phyloP scores from a whole-genome alignment of 2,113 vertebrate genomes.

The Trichechus manatus region DNA sequence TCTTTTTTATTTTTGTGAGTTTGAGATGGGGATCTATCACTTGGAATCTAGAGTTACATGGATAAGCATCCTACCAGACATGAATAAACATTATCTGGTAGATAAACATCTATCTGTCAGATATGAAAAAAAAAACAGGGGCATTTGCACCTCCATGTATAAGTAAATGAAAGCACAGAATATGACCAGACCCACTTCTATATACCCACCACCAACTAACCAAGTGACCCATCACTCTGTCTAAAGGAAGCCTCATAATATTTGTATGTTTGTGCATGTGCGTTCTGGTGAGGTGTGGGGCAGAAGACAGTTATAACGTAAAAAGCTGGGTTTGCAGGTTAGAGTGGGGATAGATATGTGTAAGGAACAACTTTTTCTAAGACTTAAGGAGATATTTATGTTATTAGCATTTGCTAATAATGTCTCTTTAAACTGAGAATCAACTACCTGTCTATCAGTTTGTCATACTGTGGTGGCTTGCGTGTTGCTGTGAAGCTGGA shows the following conservation, averaged over 20 bases:
- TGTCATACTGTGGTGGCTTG: too few species aligned
- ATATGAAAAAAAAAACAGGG: neutral
- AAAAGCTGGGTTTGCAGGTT: neutral
- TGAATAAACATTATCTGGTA: neutral
- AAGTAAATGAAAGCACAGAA: neutral
- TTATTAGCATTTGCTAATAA: neutral
- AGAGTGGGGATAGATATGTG: neutral
- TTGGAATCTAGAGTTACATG: neutral
- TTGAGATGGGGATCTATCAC: neutral
- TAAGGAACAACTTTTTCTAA: neutral
- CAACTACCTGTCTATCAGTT: too few species aligned
- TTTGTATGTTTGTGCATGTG: neutral
- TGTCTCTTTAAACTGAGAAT: neutral
- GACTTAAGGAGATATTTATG: neutral
- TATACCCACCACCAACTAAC: neutral
- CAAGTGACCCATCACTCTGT: neutral
- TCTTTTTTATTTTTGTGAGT: neutral
- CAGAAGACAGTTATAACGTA: neutral
- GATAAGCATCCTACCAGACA: neutral
- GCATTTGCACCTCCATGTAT: neutral
- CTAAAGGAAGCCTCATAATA: neutral
- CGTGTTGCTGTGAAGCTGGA: too few species aligned
- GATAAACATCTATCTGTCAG: neutral
- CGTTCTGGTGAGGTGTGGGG: neutral
- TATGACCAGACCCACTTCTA: neutral